Evolutionary conservation across 2,113 vertebrate genomes (phyloP).

Genomic region (Zosterops japonicus): DNA sequence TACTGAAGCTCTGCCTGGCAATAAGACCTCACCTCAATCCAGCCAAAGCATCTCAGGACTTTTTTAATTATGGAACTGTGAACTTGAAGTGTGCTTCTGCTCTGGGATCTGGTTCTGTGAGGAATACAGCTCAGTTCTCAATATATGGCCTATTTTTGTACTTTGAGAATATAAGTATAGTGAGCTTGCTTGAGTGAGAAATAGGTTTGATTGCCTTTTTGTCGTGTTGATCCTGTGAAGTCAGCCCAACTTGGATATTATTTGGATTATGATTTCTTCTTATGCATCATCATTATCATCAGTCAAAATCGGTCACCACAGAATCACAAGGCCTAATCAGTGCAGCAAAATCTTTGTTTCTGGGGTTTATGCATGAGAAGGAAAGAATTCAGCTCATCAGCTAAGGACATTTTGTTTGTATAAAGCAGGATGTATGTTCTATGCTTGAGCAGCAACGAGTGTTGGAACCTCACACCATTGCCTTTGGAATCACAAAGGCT

Average conservation of each 20-base stretch:
- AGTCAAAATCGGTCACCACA: not conserved
- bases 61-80: not conserved
- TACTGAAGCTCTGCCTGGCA: not conserved
- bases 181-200: not conserved
- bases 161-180: not conserved
- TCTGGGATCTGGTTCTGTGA: not conserved
- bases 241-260: not conserved
- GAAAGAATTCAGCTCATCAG: not conserved
- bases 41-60: not conserved
- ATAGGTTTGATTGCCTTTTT: not conserved
- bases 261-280: not conserved
- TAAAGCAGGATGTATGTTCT: not conserved
- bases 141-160: not conserved
- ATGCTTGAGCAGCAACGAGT: not conserved
- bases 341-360: not conserved
- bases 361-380: not conserved
- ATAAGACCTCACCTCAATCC: not conserved
- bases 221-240: not conserved
- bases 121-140: not conserved
- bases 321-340: not conserved
- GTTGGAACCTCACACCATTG: not conserved
- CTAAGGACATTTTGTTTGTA: not conserved
- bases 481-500: not conserved
- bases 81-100: not conserved
- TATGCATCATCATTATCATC: not conserved